Evolutionary conservation across 2,797 vertebrate genomes (phyloP).

Genomic region (Sciaenops ocellatus): DNA sequence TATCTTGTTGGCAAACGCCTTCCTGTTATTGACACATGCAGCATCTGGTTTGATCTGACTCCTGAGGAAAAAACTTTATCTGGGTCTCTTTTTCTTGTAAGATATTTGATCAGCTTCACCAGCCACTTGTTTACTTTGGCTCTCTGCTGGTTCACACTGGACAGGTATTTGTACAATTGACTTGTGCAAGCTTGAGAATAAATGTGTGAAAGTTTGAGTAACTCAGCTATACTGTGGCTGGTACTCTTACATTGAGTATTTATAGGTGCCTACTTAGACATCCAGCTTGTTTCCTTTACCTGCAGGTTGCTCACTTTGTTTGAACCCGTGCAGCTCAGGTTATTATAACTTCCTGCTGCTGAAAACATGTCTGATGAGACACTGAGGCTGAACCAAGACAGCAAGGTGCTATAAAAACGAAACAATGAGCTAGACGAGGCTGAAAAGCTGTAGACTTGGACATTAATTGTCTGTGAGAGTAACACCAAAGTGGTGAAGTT

Average conservation of each 20-base stretch:
- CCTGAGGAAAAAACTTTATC: slow-evolving; percentile 15
- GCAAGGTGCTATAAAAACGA: not conserved
- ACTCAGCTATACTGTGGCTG: not conserved
- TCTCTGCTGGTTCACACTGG: not conserved
- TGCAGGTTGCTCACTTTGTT: not conserved
- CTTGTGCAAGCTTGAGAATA: not conserved
- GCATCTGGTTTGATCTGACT: slow-evolving; percentile 34
- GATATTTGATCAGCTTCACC: slow-evolving; percentile 26
- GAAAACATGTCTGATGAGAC: not conserved
- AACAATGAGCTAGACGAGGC: not conserved
- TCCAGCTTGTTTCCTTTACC: not conserved
- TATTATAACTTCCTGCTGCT: not conserved
- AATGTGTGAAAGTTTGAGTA: not conserved
- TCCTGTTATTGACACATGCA: slow-evolving; percentile 15
- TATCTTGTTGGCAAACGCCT: slow-evolving; percentile 28
- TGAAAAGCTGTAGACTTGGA: not conserved
- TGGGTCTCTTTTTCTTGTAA: slow-evolving; percentile 1
- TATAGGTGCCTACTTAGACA: not conserved
- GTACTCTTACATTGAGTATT: too few species aligned
- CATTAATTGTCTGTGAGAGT: not conserved
- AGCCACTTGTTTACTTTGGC: slow-evolving; percentile 4
- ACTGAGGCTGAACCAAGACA: not conserved
- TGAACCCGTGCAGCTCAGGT: not conserved
- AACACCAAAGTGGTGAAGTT: not conserved
- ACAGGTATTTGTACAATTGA: not conserved